Evolutionary conservation across 2,888 invertebrate species (phyloP).

Genomic region (Ypsolopha sequella): DNA sequence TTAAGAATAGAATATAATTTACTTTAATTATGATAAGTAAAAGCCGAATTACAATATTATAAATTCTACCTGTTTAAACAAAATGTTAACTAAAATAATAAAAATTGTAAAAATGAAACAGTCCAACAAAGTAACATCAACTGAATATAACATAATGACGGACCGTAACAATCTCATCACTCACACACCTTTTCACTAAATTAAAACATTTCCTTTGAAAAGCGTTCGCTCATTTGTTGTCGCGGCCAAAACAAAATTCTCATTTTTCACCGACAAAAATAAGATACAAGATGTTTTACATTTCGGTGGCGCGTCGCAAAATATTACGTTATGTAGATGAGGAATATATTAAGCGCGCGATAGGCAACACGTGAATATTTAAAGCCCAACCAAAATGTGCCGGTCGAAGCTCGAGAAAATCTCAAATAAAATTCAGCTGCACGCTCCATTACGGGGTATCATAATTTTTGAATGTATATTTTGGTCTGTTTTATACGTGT

Average conservation of each 20-base stretch:
- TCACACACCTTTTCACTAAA: neutral
- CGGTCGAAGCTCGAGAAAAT: neutral
- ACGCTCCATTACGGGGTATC: conserved; percentile 11
- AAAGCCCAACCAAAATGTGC: neutral
- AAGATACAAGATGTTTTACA: conserved; percentile 1
- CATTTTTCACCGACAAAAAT: neutral
- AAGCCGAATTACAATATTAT: too few species aligned
- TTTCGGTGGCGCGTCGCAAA: neutral
- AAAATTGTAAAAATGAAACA: neutral
- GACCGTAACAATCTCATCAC: neutral
- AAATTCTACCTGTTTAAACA: too few species aligned
- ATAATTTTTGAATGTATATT: conserved; percentile 46
- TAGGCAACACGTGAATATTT: conserved; percentile 4
- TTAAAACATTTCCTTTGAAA: neutral
- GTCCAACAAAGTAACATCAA: neutral
- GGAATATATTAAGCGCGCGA: conserved; percentile 1
- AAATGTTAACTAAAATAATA: too few species aligned
- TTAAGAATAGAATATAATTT: too few species aligned
- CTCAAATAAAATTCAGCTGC: conserved; percentile 19
- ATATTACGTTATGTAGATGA: conserved; percentile 2
- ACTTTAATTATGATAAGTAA: too few species aligned
- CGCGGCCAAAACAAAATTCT: neutral
- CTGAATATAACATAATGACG: neutral
- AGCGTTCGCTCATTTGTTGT: neutral
- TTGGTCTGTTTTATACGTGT: conserved; percentile 36